Base-by-base conservation (phyloP, 2,888 invertebrate species). In the Clistopyga incitator region DNA sequence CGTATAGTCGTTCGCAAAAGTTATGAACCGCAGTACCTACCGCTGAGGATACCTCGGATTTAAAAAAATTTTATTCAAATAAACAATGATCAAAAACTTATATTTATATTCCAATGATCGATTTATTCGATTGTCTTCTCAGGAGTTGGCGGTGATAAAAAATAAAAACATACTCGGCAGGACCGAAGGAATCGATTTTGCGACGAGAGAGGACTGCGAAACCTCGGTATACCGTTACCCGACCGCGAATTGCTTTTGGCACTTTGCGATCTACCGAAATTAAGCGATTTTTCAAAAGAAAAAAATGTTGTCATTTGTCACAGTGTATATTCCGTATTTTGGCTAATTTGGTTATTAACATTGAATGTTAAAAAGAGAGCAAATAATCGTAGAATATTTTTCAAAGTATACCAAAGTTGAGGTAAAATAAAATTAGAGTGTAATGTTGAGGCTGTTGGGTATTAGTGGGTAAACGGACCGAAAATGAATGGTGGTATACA, bases 111-210 rank as follows among this genome's bases (percentile, higher is more conserved):
- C 3, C 4, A 29, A 29, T 29, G 4, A 3, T 4, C 29, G 29
- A 4, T 3, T 29, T 29, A 29, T 29, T 29, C 29, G 4, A 2
- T 29, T 29, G 3, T 29, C 3, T 29, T 29, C 29, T 29, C 29
- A 4, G 8, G 38, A 15, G 45, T 25, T 38, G 3, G 61, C 18
- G 42, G 10, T 50, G 56, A 47, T 13, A 38, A 29, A 65, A 38
- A 38, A 20, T 64, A 38, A 38, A 64, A 38, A 54, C 67, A 50
- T 23, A 25, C 2, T 47, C 45, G 61, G 50, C n/a, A 67, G 50
- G 59, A 38, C 23, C 15, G 70, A 38, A 61, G 61, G 77, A 76
- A 81, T 84, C 84, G 75, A 84, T 84, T 65, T 54, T 68, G 54
- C 65, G 54, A 70, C 47, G 65, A 42, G 77, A 47, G 34, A 45